Evolutionary conservation across 2,888 invertebrate species (phyloP).

Genomic region (Lordiphosa fenestrarum): DNA sequence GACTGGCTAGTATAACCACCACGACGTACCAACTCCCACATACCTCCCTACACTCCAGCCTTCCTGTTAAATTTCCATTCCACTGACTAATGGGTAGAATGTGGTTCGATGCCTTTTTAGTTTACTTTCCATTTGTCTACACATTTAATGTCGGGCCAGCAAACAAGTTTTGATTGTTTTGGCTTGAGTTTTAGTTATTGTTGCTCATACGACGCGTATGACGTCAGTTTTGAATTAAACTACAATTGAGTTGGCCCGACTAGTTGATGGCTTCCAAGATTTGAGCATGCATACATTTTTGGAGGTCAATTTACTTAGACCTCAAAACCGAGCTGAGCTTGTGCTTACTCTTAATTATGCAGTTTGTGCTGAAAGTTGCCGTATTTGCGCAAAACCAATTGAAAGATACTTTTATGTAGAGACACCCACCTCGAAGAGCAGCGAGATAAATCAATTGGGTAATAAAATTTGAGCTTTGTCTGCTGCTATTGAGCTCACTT

Average conservation of each 20-base stretch:
- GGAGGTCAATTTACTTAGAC: conserved; percentile 54
- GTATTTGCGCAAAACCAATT: conserved; percentile 38
- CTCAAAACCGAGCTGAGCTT: conserved; percentile 17
- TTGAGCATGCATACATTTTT: conserved; percentile 26
- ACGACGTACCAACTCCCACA: too few species aligned
- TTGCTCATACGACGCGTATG: conserved; percentile 43
- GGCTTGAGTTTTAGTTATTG: conserved; percentile 21
- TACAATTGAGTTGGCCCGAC: conserved; percentile 56
- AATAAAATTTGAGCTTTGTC: conserved; percentile 35
- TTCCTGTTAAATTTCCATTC: too few species aligned
- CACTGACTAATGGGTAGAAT: too few species aligned
- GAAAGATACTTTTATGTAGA: conserved; percentile 12
- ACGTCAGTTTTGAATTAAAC: conserved; percentile 60
- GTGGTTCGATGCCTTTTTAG: background rate
- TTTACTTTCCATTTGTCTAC: conserved; percentile 23
- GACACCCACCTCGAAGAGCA: conserved; percentile 52
- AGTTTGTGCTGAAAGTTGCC: conserved; percentile 20
- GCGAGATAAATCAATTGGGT: conserved; percentile 66
- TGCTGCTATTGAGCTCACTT: conserved; percentile 34
- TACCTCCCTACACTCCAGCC: too few species aligned
- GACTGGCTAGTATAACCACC: too few species aligned
- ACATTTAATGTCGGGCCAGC: conserved; percentile 42
- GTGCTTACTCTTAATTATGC: conserved; percentile 5
- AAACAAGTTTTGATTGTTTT: conserved; percentile 69
- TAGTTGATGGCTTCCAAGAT: conserved; percentile 16